Evolutionary conservation across 1,140 invertebrate genomes (phyloP), one percentile per base, ranked within the genome.

Genomic region (Chrysopa pallens): DNA sequence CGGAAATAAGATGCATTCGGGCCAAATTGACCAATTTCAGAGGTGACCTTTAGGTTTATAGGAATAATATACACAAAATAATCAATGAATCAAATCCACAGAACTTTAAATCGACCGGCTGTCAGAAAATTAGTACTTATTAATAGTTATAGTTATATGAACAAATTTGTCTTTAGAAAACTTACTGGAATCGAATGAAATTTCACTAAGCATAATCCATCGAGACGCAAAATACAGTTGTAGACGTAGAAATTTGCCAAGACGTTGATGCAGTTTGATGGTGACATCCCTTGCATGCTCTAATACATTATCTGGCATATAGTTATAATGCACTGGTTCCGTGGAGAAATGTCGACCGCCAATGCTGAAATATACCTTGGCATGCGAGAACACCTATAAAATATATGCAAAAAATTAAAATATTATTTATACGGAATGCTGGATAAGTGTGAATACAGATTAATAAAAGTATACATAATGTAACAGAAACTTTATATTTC

Each of bases 161-260:
- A 7, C 6, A 31, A 28, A 38, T 39, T n/a, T 41, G 31, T 6
- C 7, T 6, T 39, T 6, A 8, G 9, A 15, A 9, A 12, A 55
- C 67, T 74, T 62, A 83, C 80, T 76, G 50, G 80, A 83, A 55
- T 80, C 75, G 52, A 85, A 85, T 42, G 73, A 72, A 40, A 91
- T 73, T 63, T 92, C 88, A 55, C 84, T 88, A 48, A 93, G 72
- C 67, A 92, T 74, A 49, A 93, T 80, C 86, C 86, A 92, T 47
- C 74, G 69, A 6, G 79, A 69, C 38, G 82, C 80, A 56, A 91
- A 92, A 62, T 79, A 85, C 23, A 92, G 69, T 53, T 85, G 79
- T 36, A 90, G 61, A 57, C 82, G 81, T 29, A 90, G 61, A 58
- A 73, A 85, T 44, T 72, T 68, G 38, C 79, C 88, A 15, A 85